Evolutionary conservation across 2,113 vertebrate species (phyloP).

Genomic region (Antechinus flavipes): DNA sequence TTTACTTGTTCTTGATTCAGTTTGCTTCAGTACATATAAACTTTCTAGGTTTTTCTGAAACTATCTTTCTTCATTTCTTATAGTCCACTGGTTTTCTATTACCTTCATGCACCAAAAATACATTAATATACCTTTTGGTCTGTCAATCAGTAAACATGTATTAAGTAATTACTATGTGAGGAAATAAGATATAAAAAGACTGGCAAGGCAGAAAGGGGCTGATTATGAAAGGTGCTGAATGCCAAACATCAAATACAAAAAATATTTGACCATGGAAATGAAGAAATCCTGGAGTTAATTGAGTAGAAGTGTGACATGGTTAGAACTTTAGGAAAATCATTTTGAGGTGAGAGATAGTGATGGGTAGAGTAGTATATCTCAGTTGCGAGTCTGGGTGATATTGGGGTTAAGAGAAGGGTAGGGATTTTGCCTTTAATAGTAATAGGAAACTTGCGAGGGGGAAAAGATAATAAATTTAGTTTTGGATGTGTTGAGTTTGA

Average conservation of each 20-base stretch:
- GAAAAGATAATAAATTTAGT: neutral
- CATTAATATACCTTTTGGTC: neutral
- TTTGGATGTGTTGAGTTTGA: neutral
- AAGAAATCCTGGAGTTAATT: neutral
- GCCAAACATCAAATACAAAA: neutral
- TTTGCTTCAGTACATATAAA: neutral
- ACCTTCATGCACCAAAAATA: neutral
- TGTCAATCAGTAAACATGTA: neutral
- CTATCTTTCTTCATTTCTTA: neutral
- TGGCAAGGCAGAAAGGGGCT: neutral
- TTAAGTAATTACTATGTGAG: neutral
- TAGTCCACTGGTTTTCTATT: neutral
- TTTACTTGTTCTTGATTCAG: neutral
- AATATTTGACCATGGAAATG: neutral
- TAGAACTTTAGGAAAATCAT: too few species aligned
- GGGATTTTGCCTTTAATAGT: neutral
- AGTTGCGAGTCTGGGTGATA: too few species aligned
- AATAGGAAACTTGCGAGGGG: too few species aligned
- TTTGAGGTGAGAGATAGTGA: neutral
- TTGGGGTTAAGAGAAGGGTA: neutral
- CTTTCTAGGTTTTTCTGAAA: neutral
- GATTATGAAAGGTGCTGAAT: neutral
- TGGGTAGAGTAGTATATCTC: too few species aligned
- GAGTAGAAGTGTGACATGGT: neutral
- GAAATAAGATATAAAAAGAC: neutral